Percentiles rank a stretch among this genome's conserved stretches.
These are phyloP conservation scores for Mesitornis unicolor DNA, from an alignment of 2,113 vertebrate species.

Conservation along the genomic window DNA sequence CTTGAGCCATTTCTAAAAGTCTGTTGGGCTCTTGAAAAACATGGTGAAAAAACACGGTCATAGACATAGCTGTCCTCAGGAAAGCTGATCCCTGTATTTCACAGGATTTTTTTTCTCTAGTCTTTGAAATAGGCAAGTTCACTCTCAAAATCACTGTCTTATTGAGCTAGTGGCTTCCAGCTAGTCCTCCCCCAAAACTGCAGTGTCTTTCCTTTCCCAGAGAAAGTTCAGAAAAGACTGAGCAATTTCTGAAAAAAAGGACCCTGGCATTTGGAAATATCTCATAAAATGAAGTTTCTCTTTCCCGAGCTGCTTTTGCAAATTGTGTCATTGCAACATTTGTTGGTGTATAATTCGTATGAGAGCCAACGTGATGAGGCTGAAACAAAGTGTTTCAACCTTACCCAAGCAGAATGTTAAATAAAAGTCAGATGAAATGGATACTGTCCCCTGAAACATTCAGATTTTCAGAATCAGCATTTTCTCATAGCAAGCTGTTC, in stretches of 20 bases:
- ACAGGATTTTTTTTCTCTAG: neutral
- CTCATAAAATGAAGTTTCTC: neutral
- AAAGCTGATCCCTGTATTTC: neutral
- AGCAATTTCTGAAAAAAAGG: neutral
- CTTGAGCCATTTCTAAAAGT: neutral
- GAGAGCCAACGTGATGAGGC: neutral
- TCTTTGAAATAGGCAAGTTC: neutral
- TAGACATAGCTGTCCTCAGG: neutral
- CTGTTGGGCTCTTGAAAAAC: neutral
- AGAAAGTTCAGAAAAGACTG: neutral
- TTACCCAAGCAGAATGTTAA: slow-evolving; percentile 52
- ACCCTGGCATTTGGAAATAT: neutral
- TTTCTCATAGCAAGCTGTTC: slow-evolving; percentile 36
- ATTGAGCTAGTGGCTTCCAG: neutral
- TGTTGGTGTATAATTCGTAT: neutral
- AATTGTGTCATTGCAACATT: neutral
- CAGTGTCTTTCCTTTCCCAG: neutral
- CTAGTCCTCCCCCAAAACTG: neutral
- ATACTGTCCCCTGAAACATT: slow-evolving; percentile 47
- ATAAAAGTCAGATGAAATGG: slow-evolving; percentile 60
- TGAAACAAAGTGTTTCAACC: slow-evolving; percentile 39
- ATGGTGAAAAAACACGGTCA: neutral
- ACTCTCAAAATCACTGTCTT: neutral
- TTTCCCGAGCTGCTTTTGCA: neutral
- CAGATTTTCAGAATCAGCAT: slow-evolving; percentile 46